Conservation (phyloP, 2,888 invertebrate genomes). For the Drosophila longiperda region DNA sequence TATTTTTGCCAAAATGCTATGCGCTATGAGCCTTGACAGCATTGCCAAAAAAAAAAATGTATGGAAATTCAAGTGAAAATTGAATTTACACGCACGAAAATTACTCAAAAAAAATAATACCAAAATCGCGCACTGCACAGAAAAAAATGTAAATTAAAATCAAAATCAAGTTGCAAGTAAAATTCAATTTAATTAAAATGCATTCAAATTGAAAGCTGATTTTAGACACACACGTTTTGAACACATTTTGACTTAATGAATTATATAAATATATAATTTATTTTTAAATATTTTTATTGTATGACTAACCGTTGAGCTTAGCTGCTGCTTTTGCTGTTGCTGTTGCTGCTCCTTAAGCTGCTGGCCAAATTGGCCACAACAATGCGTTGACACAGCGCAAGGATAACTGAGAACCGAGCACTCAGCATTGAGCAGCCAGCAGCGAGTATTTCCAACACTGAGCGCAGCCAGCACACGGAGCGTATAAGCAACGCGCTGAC, state of each 20-base stretch:
- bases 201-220: constrained; percentile 15
- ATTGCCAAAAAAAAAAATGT: not conserved
- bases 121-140: not conserved
- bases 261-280: constrained; percentile 16
- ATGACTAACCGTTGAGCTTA: constrained; percentile 62
- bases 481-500: constrained; percentile 72
- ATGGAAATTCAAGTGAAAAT: constrained; percentile 52
- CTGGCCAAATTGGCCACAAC: constrained; percentile 57
- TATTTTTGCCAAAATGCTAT: constrained; percentile 7
- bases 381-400: constrained; percentile 76
- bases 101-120: not conserved
- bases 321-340: constrained; percentile 21
- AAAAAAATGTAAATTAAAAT: constrained; percentile 51
- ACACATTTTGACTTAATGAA: not conserved
- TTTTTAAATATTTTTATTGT: constrained; percentile 10
- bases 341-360: not conserved
- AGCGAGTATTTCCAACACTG: constrained; percentile 50
- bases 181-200: constrained; percentile 41
- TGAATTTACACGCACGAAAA: constrained; percentile 59
- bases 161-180: constrained; percentile 45
- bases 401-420: constrained; percentile 71
- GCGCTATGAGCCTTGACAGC: constrained; percentile 29
- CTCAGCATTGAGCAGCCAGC: constrained; percentile 53
- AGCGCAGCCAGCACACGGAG: constrained; percentile 55
- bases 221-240: not conserved